phyloP scores from a whole-genome alignment of 92 coral and sea anemone species.

The Virgularia gustaviana region DNA sequence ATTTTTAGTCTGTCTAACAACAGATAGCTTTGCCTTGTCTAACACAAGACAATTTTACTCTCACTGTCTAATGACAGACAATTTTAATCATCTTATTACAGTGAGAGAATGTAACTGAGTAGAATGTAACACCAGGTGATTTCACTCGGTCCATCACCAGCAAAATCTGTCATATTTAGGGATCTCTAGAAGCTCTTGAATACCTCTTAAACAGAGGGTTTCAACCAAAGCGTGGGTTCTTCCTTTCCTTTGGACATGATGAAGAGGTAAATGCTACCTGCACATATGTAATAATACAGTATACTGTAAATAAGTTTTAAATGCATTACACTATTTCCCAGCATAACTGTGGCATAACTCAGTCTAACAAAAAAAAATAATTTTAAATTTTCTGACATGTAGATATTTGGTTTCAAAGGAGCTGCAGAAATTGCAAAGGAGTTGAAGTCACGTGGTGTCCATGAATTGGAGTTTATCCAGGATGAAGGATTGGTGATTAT shows the following conservation, averaged over 20 bases:
- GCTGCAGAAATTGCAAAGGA: conserved; percentile 65
- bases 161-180: conserved; percentile 40
- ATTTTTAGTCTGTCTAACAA: too few relatives aligned
- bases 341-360: background rate
- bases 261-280: conserved; percentile 98
- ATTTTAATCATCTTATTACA: too few relatives aligned
- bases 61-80: too few relatives aligned
- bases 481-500: conserved; percentile 78
- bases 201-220: conserved; percentile 62
- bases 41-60: too few relatives aligned
- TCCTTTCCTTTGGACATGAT: conserved; percentile 87
- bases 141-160: background rate
- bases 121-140: background rate
- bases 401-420: conserved; percentile 74
- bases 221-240: conserved; percentile 76
- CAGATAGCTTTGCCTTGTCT: too few relatives aligned
- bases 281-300: background rate
- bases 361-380: background rate
- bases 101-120: too few relatives aligned
- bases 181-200: conserved; percentile 77
- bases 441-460: conserved; percentile 57
- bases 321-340: background rate
- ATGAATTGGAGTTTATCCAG: conserved; percentile 68
- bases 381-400: too few relatives aligned
- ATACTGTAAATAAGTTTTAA: background rate